Percentiles rank a stretch among this genome's conserved stretches.
These are phyloP conservation scores for Ochlodes sylvanus DNA, from an alignment of 2,888 invertebrate species.

Conservation along the genomic window DNA sequence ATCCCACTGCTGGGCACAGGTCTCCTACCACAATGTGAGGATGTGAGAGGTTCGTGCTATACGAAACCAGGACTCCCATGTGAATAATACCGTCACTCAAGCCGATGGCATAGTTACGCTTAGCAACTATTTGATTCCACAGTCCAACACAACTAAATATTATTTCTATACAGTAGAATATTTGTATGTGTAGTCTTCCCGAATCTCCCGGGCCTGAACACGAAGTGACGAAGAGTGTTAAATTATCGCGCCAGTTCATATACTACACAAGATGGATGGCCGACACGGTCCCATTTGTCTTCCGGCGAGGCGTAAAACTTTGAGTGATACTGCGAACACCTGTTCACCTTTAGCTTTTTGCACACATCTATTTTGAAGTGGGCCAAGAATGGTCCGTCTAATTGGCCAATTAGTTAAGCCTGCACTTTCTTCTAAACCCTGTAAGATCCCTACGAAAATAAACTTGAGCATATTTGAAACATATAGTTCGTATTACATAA, in stretches of 20 bases:
- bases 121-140: not conserved
- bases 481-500: too few species aligned
- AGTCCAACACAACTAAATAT: too few species aligned
- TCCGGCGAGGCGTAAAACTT: slow-evolving; percentile 59
- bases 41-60: too few species aligned
- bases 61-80: too few species aligned
- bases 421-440: not conserved
- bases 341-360: slow-evolving; percentile 55
- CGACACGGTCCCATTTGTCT: slow-evolving; percentile 65
- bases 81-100: too few species aligned
- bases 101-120: too few species aligned
- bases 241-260: slow-evolving; percentile 13
- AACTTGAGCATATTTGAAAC: too few species aligned
- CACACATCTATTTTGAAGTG: slow-evolving; percentile 26
- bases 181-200: not conserved
- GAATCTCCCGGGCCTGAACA: not conserved
- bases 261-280: slow-evolving; percentile 49
- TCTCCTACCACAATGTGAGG: too few species aligned
- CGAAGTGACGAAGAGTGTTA: slow-evolving; percentile 14
- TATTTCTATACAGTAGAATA: not conserved
- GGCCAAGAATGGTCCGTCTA: not conserved
- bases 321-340: slow-evolving; percentile 71
- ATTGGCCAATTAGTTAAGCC: not conserved
- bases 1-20: too few species aligned
- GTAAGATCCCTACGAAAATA: not conserved